phyloP scores from a whole-genome alignment of 2,113 vertebrate genomes.

The Spermophilus dauricus region DNA sequence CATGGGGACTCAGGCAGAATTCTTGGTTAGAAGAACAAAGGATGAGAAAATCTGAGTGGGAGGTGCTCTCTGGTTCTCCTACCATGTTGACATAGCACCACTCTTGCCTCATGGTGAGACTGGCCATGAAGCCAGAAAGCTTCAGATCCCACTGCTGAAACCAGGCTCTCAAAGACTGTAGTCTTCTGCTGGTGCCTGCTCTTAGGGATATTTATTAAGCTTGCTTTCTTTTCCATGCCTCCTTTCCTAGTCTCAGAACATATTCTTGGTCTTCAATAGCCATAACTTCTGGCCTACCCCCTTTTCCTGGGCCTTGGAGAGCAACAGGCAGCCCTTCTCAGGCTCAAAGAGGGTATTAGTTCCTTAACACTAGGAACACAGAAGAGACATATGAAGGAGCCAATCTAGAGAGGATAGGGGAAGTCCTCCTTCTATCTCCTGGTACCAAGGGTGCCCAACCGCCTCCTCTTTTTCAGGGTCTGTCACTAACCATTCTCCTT shows the following conservation, averaged over 20 bases:
- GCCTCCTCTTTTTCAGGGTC: neutral
- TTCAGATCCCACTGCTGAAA: neutral
- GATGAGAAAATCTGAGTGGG: neutral
- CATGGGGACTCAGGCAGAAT: neutral
- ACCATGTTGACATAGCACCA: neutral
- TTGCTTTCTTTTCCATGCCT: neutral
- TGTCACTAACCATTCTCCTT: neutral
- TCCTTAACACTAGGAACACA: neutral
- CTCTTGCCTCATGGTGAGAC: neutral
- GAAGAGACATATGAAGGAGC: neutral
- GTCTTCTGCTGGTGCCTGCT: neutral
- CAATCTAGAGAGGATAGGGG: neutral
- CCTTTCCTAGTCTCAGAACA: neutral
- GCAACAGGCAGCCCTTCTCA: neutral
- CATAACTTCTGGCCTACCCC: neutral
- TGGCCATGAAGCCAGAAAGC: neutral
- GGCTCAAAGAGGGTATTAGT: neutral
- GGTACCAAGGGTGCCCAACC: neutral
- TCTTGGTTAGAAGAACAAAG: constrained; percentile 13
- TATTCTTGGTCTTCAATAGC: neutral
- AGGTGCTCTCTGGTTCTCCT: neutral
- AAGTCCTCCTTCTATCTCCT: neutral
- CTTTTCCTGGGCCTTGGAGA: constrained; percentile 8
- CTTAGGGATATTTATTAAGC: neutral
- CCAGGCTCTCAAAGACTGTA: neutral